phyloP scores from a whole-genome alignment of 2,888 invertebrate species.

The Malthinus seriepunctatus region DNA sequence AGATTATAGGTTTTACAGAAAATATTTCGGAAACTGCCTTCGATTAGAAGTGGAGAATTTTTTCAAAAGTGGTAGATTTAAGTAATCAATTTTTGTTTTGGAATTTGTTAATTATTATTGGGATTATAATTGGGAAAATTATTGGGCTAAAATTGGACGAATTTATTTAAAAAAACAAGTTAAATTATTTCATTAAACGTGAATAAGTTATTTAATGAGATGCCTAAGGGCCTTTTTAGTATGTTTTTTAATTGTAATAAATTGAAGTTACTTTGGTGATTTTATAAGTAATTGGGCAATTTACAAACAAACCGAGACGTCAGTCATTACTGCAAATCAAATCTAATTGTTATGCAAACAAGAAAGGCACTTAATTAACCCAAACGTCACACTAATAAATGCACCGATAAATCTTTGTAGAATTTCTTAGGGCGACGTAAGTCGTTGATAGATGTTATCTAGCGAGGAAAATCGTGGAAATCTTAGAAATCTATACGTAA shows the following conservation, averaged over 20 bases:
- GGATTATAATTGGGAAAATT: neutral
- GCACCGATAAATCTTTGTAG: conserved; percentile 24
- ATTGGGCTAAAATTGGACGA: neutral
- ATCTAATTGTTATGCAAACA: conserved; percentile 25
- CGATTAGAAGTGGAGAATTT: no score
- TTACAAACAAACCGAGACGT: conserved; percentile 8
- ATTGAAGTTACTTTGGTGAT: neutral
- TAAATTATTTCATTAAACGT: no score
- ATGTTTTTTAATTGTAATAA: neutral
- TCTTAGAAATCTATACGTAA: conserved; percentile 39
- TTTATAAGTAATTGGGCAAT: no score
- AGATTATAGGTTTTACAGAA: no score
- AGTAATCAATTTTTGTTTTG: no score
- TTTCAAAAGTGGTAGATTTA: no score
- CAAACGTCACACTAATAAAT: conserved; percentile 25
- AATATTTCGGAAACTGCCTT: no score
- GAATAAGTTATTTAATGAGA: no score
- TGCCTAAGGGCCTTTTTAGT: neutral
- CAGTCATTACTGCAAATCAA: conserved; percentile 17
- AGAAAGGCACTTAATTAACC: conserved; percentile 27
- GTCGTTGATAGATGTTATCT: conserved; percentile 28
- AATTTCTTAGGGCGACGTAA: conserved; percentile 20
- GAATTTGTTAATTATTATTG: neutral
- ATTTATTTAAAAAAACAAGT: no score
- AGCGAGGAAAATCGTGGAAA: conserved; percentile 39